Percentiles rank a stretch among this genome's conserved stretches.
phyloP scores from a whole-genome alignment of 2,888 invertebrate species.

The Diloba caeruleocephala region DNA sequence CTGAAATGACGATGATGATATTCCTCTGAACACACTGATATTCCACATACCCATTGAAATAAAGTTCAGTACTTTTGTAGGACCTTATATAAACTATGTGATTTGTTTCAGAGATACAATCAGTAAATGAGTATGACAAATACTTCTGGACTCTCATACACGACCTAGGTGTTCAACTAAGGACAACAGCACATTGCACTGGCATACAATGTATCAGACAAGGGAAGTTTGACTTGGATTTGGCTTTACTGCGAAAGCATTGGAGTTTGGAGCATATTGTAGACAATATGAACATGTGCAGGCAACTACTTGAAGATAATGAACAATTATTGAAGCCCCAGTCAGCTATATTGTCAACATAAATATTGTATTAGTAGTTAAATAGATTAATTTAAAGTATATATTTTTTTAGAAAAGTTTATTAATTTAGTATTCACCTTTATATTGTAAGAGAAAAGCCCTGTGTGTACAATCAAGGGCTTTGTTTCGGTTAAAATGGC shows the following conservation, averaged over 20 bases:
- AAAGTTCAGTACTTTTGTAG: neutral
- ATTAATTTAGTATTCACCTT: too few species aligned
- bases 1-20: too few species aligned
- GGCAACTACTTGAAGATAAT: constrained; percentile 86
- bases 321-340: constrained; percentile 77
- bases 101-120: constrained; percentile 93
- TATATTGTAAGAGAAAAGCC: too few species aligned
- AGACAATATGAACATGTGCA: constrained; percentile 90
- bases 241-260: constrained; percentile 94
- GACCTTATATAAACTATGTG: neutral
- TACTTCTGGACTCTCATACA: constrained; percentile 94
- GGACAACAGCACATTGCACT: constrained; percentile 94
- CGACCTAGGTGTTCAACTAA: constrained; percentile 94
- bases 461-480: too few species aligned
- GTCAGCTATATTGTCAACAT: constrained; percentile 69
- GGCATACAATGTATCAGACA: constrained; percentile 94
- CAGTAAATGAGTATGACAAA: constrained; percentile 94
- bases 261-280: constrained; percentile 93
- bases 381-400: constrained; percentile 24
- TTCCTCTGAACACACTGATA: too few species aligned
- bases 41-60: too few species aligned
- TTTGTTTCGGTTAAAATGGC: too few species aligned
- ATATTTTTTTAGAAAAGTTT: constrained; percentile 16
- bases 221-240: constrained; percentile 93
- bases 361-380: constrained; percentile 21